Evolutionary conservation across 2,113 vertebrate species (phyloP).

Genomic region (Ammodytes marinus): DNA sequence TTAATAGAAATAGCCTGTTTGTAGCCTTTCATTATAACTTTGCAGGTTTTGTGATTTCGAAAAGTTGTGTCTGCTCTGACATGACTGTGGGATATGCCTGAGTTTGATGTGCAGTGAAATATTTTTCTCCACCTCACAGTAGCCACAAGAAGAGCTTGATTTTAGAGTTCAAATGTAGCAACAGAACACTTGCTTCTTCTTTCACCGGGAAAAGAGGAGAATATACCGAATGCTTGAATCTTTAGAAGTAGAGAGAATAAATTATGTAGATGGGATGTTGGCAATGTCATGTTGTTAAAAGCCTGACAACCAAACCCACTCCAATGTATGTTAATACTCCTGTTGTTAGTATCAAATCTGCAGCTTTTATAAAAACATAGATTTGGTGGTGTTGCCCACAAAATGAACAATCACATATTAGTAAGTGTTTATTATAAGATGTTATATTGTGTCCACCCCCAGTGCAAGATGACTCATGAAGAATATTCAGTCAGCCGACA

Average conservation of each 20-base stretch:
- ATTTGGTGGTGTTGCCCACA: not conserved
- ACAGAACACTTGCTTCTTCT: not conserved
- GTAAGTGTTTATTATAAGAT: not conserved
- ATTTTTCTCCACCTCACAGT: constrained; percentile 10
- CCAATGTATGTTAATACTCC: not conserved
- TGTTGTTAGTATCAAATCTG: not conserved
- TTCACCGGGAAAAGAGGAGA: not conserved
- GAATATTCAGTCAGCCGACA: not conserved
- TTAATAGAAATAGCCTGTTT: not conserved
- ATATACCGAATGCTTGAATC: not conserved
- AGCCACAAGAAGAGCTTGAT: constrained; percentile 4
- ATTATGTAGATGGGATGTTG: not conserved
- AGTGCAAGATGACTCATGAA: not conserved
- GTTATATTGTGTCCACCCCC: not conserved
- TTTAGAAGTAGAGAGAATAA: not conserved
- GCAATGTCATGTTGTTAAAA: not conserved
- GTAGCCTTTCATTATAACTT: not conserved
- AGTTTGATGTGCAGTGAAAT: constrained; percentile 25
- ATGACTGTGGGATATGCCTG: constrained; percentile 10
- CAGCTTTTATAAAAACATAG: not conserved
- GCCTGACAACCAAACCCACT: not conserved
- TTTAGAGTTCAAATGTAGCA: constrained; percentile 9
- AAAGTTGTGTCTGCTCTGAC: not conserved
- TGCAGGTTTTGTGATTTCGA: constrained; percentile 7
- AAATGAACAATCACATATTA: not conserved